Base-by-base conservation (phyloP, 30 jellyfish, hydroid and myxozoan genomes). In the Cassiopea andromeda region DNA sequence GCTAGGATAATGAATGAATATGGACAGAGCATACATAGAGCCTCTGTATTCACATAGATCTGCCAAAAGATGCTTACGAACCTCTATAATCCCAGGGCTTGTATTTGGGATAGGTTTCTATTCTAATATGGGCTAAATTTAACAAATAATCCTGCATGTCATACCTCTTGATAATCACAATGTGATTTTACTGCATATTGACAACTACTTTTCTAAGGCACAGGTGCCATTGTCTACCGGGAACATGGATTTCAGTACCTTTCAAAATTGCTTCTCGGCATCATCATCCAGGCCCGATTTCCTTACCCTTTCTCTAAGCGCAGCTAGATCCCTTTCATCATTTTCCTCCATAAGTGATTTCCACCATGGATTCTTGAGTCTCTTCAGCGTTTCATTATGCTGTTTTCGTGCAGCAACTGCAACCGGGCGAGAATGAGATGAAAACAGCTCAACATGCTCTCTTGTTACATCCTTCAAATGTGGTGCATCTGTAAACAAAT, bases 331-430 rank as follows among this genome's bases (percentile, higher is more conserved):
- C 5, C 48, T 19, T 12, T 75, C 93, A 18, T 75, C 93, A 44
- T 15, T 76, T 43, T 86, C 93, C 27, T 86, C 93, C 48, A 48
- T 61, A 7, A 86, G 83, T 1, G 89, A 59, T 75, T 90, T 82
- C 97, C 97, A 90, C 97, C 97, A 90, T 3, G 90, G 97, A 81
- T 83, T 70, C 18, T 69, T 60, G 43, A 54, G 60, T 66, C 76
- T 78, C 49, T 79, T 70, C 59, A 82, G 48, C 3, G 85, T 76
- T 80, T 81, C 89, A 80, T 80, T 71, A 48, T 90, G 97, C 78
- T 90, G 87, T 69, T 60, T 60, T 78, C 97, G 72, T 15, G 97
- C 97, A 64, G 90, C 93, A 15, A 82, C 90, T 49, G 87, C 87
- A 16, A 90, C 91, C 27, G 97, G 97, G 1, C 72, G 75, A 8